Conservation (phyloP, 2,888 invertebrate genomes). For the Agonopterix alstromeriana region DNA sequence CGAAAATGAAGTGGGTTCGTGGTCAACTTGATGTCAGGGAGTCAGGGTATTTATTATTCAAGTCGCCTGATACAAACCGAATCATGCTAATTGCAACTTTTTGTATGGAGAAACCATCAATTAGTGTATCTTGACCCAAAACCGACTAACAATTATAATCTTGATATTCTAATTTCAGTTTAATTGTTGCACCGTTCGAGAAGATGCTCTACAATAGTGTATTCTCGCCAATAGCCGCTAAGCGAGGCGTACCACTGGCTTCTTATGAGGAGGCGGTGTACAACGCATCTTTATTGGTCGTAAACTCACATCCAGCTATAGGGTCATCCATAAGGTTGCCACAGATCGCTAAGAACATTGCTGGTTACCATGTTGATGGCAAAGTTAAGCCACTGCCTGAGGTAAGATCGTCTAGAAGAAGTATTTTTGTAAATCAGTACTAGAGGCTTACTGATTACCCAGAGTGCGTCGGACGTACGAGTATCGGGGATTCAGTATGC, state of each 20-base stretch:
- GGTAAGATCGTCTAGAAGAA: too few species aligned
- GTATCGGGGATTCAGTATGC: too few species aligned
- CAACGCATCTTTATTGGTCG: constrained; percentile 33
- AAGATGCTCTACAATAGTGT: constrained; percentile 26
- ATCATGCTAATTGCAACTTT: background rate
- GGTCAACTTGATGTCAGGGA: background rate
- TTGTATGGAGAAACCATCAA: background rate
- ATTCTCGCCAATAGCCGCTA: constrained; percentile 30
- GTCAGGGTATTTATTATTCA: too few species aligned
- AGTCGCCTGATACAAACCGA: background rate
- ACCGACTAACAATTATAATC: background rate
- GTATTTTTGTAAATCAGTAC: too few species aligned
- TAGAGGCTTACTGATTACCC: too few species aligned
- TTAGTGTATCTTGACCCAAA: background rate
- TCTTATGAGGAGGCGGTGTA: constrained; percentile 36
- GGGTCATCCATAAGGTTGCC: constrained; percentile 35
- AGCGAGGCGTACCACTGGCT: constrained; percentile 34
- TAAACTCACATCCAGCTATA: constrained; percentile 41
- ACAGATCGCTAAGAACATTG: constrained; percentile 43
- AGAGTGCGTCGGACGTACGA: too few species aligned
- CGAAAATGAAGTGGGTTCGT: background rate
- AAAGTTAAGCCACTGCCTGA: constrained; percentile 39
- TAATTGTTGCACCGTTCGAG: constrained; percentile 26
- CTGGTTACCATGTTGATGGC: constrained; percentile 46
- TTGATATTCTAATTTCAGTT: constrained; percentile 24